Conservation (phyloP, 2,888 invertebrate genomes). For the Rosalia funebris region DNA sequence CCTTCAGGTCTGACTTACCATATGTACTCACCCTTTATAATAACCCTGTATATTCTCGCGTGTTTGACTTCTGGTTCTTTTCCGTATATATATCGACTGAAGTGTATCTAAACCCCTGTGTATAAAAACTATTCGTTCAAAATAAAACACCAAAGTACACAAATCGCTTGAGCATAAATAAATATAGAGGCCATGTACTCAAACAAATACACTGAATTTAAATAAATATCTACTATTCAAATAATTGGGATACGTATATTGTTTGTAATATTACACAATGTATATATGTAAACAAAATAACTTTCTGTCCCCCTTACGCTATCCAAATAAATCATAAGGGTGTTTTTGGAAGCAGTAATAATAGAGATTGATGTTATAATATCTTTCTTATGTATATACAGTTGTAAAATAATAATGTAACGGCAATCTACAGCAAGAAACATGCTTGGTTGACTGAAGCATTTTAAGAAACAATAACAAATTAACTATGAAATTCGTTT, state of each 20-base stretch:
- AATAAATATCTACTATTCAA: slow-evolving; percentile 30
- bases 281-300: slow-evolving; percentile 19
- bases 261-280: slow-evolving; percentile 37
- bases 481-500: slow-evolving; percentile 19
- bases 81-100: background rate
- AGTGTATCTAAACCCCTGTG: slow-evolving; percentile 6
- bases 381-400: too few relatives aligned
- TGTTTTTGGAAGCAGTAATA: background rate
- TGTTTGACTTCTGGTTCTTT: background rate
- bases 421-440: slow-evolving; percentile 1
- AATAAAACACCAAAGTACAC: slow-evolving; percentile 24
- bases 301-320: background rate
- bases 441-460: slow-evolving; percentile 11
- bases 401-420: background rate
- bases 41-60: background rate
- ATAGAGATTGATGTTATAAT: too few relatives aligned
- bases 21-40: too few relatives aligned
- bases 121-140: slow-evolving; percentile 14
- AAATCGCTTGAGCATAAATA: slow-evolving; percentile 24
- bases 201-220: slow-evolving; percentile 30
- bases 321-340: slow-evolving; percentile 7
- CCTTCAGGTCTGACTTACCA: too few relatives aligned
- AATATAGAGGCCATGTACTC: slow-evolving; percentile 25
- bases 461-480: slow-evolving; percentile 2
- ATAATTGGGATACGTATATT: slow-evolving; percentile 21